phyloP scores from a whole-genome alignment of 2,888 invertebrate species.

The Drosophila incognita region DNA sequence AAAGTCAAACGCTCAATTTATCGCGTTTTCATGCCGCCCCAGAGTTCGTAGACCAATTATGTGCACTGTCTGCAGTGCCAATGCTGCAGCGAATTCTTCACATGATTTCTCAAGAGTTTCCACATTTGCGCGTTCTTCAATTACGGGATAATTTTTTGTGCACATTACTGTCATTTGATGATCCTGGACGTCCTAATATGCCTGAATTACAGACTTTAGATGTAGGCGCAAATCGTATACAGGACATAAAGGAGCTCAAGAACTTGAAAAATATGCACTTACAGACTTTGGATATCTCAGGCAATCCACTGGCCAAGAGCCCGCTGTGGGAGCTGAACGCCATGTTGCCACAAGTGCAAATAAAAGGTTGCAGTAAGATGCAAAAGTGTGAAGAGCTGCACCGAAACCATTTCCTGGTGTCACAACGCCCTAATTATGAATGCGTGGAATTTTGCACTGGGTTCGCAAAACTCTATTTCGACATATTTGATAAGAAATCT shows the following conservation, averaged over 20 bases:
- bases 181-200: neutral
- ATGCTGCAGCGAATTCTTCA: neutral
- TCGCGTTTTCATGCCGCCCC: slow-evolving; percentile 1
- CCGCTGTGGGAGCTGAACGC: neutral
- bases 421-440: neutral
- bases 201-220: neutral
- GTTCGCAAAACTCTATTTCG: neutral
- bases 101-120: neutral
- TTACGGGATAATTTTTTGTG: slow-evolving; percentile 1
- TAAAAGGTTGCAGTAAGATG: neutral
- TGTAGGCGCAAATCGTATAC: neutral
- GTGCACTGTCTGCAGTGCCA: neutral
- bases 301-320: neutral
- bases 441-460: neutral
- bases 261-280: neutral
- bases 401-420: neutral
- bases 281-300: neutral
- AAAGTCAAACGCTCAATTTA: neutral
- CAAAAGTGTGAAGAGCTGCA: neutral
- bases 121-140: neutral
- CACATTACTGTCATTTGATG: neutral
- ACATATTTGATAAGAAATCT: neutral
- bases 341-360: neutral
- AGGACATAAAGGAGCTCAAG: neutral
- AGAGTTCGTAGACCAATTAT: neutral